phyloP scores from a whole-genome alignment of 2,888 invertebrate species.

The Asteroscopus sphinx region DNA sequence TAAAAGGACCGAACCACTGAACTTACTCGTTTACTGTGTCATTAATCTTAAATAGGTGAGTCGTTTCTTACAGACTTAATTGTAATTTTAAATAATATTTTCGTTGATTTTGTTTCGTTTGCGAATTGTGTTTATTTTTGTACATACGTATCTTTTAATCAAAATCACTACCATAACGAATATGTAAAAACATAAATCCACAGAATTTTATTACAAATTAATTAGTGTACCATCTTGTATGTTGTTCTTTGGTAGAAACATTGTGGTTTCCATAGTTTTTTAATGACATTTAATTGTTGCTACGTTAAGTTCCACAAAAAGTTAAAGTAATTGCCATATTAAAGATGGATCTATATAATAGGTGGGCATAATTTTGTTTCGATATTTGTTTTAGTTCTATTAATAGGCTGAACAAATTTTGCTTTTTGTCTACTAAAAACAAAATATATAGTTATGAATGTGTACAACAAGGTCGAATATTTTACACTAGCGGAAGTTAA shows the following conservation, averaged over 20 bases:
- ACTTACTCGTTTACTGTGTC: conserved; percentile 25
- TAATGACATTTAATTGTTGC: background rate
- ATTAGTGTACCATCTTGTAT: background rate
- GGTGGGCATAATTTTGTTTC: no score
- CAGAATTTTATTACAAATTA: background rate
- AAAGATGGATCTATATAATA: no score
- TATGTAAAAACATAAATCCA: background rate
- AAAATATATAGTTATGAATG: no score
- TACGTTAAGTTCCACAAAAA: background rate
- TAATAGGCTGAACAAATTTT: no score
- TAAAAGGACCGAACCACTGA: conserved; percentile 31
- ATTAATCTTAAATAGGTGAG: conserved; percentile 36
- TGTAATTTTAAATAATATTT: background rate
- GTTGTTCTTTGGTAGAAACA: conserved; percentile 1
- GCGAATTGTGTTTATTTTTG: background rate
- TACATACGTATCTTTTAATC: background rate
- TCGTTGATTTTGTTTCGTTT: background rate
- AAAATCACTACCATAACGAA: conserved; percentile 12
- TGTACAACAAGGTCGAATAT: no score
- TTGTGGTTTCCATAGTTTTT: background rate
- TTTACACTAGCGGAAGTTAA: no score
- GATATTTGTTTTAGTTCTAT: no score
- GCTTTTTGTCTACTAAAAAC: no score
- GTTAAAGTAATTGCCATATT: background rate
- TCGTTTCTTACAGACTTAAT: conserved; percentile 1